Percentiles rank a stretch among this genome's conserved stretches.
Evolutionary conservation across 30 jellyfish, hydroid and myxozoan genomes (phyloP).

Genomic region (Turritopsis rubra): DNA sequence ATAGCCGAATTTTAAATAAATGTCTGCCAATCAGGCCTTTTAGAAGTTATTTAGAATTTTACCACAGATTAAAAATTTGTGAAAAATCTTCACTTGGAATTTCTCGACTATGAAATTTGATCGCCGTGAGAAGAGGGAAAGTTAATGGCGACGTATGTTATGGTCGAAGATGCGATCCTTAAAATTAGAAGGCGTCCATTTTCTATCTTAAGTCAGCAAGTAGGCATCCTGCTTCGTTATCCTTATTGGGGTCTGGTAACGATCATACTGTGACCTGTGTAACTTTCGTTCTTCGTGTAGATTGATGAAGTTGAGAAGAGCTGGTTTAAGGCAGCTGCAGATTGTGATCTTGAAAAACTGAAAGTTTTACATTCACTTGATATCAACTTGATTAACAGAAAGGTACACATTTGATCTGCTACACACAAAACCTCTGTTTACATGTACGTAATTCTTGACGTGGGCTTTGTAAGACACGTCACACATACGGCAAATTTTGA

Average conservation of each 20-base stretch:
- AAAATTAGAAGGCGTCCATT: constrained; percentile 5
- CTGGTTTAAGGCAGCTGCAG: background rate
- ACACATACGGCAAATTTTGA: no score
- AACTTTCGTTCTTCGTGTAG: background rate
- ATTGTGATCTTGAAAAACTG: background rate
- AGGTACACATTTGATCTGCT: background rate
- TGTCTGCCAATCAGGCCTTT: background rate
- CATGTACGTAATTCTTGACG: background rate
- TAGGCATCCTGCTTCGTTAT: background rate
- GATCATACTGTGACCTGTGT: background rate
- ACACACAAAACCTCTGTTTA: background rate
- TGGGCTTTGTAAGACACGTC: no score
- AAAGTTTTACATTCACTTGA: background rate
- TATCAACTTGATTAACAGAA: background rate
- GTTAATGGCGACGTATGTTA: background rate
- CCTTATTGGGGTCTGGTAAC: background rate
- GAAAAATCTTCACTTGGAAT: background rate
- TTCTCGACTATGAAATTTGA: background rate
- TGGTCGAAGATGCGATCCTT: constrained; percentile 8
- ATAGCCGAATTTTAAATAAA: background rate
- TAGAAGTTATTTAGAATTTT: no score
- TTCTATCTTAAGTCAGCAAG: background rate
- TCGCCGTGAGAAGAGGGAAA: background rate
- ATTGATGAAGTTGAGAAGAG: background rate
- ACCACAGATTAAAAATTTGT: background rate